A percentile compares a stretch with the other conserved stretches of the same genome.
Conservation (phyloP, 2,888 invertebrate species). For the Eupeodes latifasciatus region DNA sequence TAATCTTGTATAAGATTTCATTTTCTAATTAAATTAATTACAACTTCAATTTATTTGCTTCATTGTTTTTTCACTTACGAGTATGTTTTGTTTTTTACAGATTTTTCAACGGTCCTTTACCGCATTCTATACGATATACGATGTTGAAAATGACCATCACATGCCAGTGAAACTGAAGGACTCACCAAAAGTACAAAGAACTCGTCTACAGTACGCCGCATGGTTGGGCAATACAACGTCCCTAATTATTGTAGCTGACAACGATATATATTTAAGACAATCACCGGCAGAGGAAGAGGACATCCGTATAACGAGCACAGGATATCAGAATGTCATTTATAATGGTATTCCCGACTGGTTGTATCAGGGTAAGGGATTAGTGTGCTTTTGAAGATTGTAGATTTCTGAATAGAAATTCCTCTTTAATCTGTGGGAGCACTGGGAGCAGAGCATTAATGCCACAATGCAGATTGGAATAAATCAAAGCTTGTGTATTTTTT, state of each 20-base stretch:
- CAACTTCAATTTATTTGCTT: slow-evolving; percentile 10
- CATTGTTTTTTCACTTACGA: not conserved
- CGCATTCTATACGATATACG: slow-evolving; percentile 95
- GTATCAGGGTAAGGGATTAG: slow-evolving; percentile 90
- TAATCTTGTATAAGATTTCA: slow-evolving; percentile 6
- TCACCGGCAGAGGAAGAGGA: slow-evolving; percentile 89
- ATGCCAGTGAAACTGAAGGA: slow-evolving; percentile 93
- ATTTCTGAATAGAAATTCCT: not conserved
- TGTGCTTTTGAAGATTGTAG: not conserved
- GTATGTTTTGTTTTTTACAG: slow-evolving; percentile 85
- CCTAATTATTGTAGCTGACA: slow-evolving; percentile 92
- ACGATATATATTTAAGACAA: slow-evolving; percentile 94
- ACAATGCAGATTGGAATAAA: not conserved
- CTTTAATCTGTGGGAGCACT: not conserved
- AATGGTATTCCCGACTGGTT: slow-evolving; percentile 98
- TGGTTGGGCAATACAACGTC: slow-evolving; percentile 93
- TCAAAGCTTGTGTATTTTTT: not conserved
- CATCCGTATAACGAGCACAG: slow-evolving; percentile 90
- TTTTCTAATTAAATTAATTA: slow-evolving; percentile 42
- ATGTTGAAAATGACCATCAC: slow-evolving; percentile 95
- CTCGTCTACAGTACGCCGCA: slow-evolving; percentile 92
- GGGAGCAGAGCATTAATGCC: not conserved
- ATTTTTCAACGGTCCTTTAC: slow-evolving; percentile 94
- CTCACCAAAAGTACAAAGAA: slow-evolving; percentile 88
- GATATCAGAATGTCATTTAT: slow-evolving; percentile 91